Evolutionary conservation across 53 echinoderm and acorn worm genomes (phyloP), one percentile per base, ranked within the genome.

Genomic region (Apostichopus leukothele): DNA sequence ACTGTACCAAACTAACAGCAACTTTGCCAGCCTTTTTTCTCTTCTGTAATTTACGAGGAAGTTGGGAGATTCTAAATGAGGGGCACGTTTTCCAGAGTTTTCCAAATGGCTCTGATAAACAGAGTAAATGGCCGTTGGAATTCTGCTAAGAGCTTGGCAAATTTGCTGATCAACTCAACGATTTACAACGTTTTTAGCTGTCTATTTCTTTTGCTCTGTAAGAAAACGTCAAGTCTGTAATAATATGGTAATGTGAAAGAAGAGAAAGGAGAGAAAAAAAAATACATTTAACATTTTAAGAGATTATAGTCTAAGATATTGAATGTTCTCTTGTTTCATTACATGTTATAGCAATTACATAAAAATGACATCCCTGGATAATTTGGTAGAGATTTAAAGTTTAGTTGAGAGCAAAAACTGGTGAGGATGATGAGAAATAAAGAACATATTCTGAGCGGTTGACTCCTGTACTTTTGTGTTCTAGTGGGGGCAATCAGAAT

Each of bases 51-150:
- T 63, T 63, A 63, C 12, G 12, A 63, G 63, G 12, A 13, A 13
- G 63, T 13, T 0, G 16, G 16, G 16, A 11, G 11, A 63, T 16
- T 63, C 9, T 13, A 63, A 63, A 63, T 63, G 63, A 63, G 63
- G 63, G 63, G 63, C 63, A 63, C 53, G 79, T 79, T 79, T 79
- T 51, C 79, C 79, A 7, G 53, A 79, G n/a, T 50, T 79, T 53
- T 18, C 54, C 51, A 79, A 39, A 52, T 79, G 79, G 79, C 63
- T 79, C 79, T 13, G 10, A 52, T 53, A 50, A 79, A 79, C 79
- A 50, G 18, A 19, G 79, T 9, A 18, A 39, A 53, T 8, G 53
- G n/a, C 79, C 8, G 7, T 19, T 5, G 4, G 14, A 79, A 53
- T 53, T 79, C 18, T 51, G 39, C 7, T 50, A 51, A 53, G 79